A percentile compares a stretch with the other conserved stretches of the same genome.
Conservation (phyloP, 2,888 invertebrate species). For the Psylliodes chrysocephalus region DNA sequence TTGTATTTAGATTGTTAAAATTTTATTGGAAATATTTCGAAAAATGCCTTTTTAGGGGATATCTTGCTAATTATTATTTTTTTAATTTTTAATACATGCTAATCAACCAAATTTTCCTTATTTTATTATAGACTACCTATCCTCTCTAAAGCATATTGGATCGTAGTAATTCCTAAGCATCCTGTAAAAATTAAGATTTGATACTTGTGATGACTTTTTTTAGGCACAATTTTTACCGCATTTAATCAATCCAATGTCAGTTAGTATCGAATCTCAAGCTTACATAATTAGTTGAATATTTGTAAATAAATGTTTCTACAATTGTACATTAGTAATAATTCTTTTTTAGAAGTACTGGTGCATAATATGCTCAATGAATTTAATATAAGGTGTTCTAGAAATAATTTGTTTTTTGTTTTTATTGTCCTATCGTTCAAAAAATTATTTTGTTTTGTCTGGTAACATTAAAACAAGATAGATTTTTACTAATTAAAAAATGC, state of each 20-base stretch:
- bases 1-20: too few relatives aligned
- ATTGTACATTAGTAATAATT: conserved; percentile 50
- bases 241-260: conserved; percentile 37
- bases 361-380: conserved; percentile 51
- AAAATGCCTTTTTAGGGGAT: too few relatives aligned
- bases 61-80: too few relatives aligned
- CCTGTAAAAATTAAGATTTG: conserved; percentile 30
- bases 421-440: not conserved
- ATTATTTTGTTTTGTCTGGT: too few relatives aligned
- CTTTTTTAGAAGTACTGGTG: conserved; percentile 48
- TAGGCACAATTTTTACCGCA: conserved; percentile 37
- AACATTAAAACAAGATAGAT: too few relatives aligned
- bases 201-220: conserved; percentile 37
- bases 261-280: conserved; percentile 41
- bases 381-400: conserved; percentile 38
- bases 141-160: too few relatives aligned
- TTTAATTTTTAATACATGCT: too few relatives aligned
- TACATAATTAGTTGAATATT: conserved; percentile 44
- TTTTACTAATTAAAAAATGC: too few relatives aligned
- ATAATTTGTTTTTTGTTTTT: not conserved
- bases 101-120: too few relatives aligned
- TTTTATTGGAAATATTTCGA: too few relatives aligned
- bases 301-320: conserved; percentile 52
- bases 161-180: conserved; percentile 1
- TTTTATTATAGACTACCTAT: too few relatives aligned